phyloP scores from a whole-genome alignment of 1,140 invertebrate species.

The Cheumatopsyche charites region DNA sequence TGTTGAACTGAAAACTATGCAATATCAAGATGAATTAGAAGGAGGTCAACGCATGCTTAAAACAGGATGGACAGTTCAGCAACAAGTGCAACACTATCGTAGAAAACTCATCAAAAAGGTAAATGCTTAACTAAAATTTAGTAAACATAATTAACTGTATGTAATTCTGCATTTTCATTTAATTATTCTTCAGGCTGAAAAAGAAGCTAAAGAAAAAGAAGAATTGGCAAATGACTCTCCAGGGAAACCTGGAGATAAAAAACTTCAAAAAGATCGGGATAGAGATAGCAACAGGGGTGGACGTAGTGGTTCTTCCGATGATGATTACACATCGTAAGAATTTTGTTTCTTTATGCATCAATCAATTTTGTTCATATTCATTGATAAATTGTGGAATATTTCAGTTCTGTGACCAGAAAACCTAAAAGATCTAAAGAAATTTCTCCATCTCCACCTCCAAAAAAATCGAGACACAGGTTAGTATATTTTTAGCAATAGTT shows the following conservation, averaged over 20 bases:
- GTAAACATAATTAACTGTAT: too few relatives aligned
- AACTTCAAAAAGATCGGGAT: constrained; percentile 30
- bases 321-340: constrained; percentile 43
- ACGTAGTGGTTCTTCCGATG: constrained; percentile 46
- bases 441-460: constrained; percentile 57
- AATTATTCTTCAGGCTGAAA: constrained; percentile 40
- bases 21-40: constrained; percentile 96
- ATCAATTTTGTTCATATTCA: neutral
- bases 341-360: neutral
- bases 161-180: neutral
- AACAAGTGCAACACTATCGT: constrained; percentile 91
- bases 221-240: constrained; percentile 37
- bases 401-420: constrained; percentile 54
- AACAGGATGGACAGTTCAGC: constrained; percentile 75
- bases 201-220: constrained; percentile 46
- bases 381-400: constrained; percentile 15
- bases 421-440: constrained; percentile 59
- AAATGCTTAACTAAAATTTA: constrained; percentile 11
- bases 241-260: constrained; percentile 34
- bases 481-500: neutral
- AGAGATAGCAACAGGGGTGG: constrained; percentile 24
- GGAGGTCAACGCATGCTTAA: constrained; percentile 79
- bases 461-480: constrained; percentile 54
- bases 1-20: constrained; percentile 93
- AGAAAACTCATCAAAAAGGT: constrained; percentile 88